Conservation (phyloP, 1,140 invertebrate species). For the Drosophila grimshawi region DNA sequence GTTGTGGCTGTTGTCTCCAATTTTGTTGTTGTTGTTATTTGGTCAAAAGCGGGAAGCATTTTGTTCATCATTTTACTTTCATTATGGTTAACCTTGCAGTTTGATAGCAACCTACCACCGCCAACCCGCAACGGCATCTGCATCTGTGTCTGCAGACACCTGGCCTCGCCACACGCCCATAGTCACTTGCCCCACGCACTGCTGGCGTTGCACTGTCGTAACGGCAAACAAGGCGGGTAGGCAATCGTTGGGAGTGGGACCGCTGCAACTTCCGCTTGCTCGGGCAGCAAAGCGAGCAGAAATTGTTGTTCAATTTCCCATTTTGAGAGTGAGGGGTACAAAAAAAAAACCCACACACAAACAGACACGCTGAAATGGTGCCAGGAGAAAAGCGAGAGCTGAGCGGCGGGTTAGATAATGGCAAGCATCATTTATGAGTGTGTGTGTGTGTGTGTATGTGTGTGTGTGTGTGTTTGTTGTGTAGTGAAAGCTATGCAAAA, state of each 20-base stretch:
- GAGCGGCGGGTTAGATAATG: conserved; percentile 70
- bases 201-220: conserved; percentile 1
- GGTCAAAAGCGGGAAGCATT: conserved; percentile 60
- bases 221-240: conserved; percentile 59
- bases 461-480: conserved; percentile 46
- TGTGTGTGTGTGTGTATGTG: conserved; percentile 9
- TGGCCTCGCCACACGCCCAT: not conserved
- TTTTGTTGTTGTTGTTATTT: conserved; percentile 32
- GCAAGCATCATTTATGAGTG: conserved; percentile 45
- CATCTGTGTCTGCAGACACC: conserved; percentile 3
- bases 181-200: conserved; percentile 2
- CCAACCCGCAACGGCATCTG: conserved; percentile 4
- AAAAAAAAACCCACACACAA: conserved; percentile 13
- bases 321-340: conserved; percentile 56
- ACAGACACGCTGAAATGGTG: not conserved
- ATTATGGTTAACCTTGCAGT: conserved; percentile 78
- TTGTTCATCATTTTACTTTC: conserved; percentile 81
- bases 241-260: conserved; percentile 5
- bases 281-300: conserved; percentile 82
- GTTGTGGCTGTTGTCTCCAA: conserved; percentile 5
- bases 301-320: conserved; percentile 83
- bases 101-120: conserved; percentile 50
- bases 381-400: conserved; percentile 12
- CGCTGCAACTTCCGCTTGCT: conserved; percentile 72
- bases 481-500: conserved; percentile 76